These are phyloP conservation scores for Ammodytes dubius DNA, from an alignment of 2,113 vertebrate species.

Conservation along the genomic window DNA sequence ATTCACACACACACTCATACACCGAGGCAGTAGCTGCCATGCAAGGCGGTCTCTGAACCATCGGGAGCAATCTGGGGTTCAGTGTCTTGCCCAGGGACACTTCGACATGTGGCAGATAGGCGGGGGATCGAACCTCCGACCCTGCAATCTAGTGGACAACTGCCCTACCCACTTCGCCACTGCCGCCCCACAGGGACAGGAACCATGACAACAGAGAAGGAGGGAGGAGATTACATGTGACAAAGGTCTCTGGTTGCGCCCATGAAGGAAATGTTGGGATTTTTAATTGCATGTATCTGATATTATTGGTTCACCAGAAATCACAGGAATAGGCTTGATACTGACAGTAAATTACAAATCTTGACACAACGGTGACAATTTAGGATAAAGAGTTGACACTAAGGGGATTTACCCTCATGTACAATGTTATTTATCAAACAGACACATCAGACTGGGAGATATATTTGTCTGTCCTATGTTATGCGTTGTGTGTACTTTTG, in stretches of 20 bases:
- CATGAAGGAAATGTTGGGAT: not conserved
- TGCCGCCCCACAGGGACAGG: not conserved
- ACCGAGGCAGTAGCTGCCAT: too few species aligned
- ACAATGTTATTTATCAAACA: slow-evolving; percentile 45
- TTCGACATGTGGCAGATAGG: too few species aligned
- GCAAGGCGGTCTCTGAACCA: too few species aligned
- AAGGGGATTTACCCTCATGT: slow-evolving; percentile 8
- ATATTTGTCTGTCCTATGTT: not conserved
- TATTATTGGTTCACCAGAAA: not conserved
- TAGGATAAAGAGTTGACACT: slow-evolving; percentile 25
- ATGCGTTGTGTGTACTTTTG: not conserved
- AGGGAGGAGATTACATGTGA: not conserved
- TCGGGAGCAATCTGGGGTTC: too few species aligned
- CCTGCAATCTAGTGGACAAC: too few species aligned
- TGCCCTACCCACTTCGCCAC: too few species aligned
- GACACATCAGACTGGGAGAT: not conserved
- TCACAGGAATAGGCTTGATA: slow-evolving; percentile 4
- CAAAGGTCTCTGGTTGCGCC: slow-evolving; percentile 15
- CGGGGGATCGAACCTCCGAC: too few species aligned
- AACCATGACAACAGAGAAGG: slow-evolving; percentile 12
- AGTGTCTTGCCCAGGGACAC: too few species aligned
- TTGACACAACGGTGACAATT: slow-evolving; percentile 48
- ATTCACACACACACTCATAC: too few species aligned
- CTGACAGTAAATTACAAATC: slow-evolving; percentile 51
- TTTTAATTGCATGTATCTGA: slow-evolving; percentile 30